Conservation (phyloP, 2,888 invertebrate genomes). For the Thereva nobilitata region DNA sequence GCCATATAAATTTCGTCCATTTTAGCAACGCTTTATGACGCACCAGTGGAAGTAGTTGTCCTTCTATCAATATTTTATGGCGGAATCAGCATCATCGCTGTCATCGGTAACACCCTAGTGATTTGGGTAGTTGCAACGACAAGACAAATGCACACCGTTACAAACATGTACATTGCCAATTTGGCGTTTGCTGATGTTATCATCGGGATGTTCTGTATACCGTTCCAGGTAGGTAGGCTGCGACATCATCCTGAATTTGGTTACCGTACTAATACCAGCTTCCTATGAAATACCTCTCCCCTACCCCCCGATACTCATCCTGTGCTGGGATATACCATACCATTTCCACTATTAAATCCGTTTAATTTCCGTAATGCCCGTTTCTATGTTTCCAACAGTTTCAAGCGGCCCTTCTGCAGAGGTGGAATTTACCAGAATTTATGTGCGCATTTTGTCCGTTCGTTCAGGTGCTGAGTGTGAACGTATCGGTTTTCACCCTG, state of each 20-base stretch:
- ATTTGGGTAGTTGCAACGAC: slow-evolving; percentile 83
- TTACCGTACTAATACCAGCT: too few relatives aligned
- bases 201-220: slow-evolving; percentile 83
- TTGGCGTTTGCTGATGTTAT: slow-evolving; percentile 84
- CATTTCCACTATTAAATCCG: neutral
- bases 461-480: slow-evolving; percentile 82
- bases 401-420: slow-evolving; percentile 83
- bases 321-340: neutral
- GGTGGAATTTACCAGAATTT: slow-evolving; percentile 83
- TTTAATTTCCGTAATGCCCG: slow-evolving; percentile 32
- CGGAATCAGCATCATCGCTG: slow-evolving; percentile 77
- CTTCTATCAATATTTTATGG: slow-evolving; percentile 80
- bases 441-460: slow-evolving; percentile 90
- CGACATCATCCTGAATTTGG: too few relatives aligned
- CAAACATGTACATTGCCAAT: slow-evolving; percentile 85
- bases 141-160: slow-evolving; percentile 78
- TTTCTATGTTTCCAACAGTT: slow-evolving; percentile 63
- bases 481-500: slow-evolving; percentile 86
- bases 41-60: slow-evolving; percentile 73
- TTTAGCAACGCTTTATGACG: slow-evolving; percentile 70
- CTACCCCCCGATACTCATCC: slow-evolving; percentile 9
- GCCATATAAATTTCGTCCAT: neutral
- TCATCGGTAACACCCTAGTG: slow-evolving; percentile 82
- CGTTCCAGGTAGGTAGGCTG: slow-evolving; percentile 66
- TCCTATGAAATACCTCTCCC: too few relatives aligned